These are phyloP conservation scores for Pycnomerus fuliginosus DNA, from an alignment of 2,888 invertebrate species.

Conservation along the genomic window DNA sequence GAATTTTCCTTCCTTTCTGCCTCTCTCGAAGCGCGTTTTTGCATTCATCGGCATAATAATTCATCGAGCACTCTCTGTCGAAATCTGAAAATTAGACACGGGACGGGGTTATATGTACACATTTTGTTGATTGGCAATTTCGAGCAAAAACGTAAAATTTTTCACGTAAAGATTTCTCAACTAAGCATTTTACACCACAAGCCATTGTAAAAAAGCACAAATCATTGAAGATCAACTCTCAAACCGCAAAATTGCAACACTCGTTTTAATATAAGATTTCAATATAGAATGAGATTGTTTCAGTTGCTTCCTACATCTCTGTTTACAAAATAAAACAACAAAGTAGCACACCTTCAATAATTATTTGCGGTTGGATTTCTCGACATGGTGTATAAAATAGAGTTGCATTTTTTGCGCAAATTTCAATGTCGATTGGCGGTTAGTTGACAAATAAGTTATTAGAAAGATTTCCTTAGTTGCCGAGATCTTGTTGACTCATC, in stretches of 20 bases:
- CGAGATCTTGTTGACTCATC: conserved; percentile 20
- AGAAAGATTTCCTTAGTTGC: conserved; percentile 13
- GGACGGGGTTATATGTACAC: conserved; percentile 1
- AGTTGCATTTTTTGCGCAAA: conserved; percentile 14
- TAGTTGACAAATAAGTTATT: conserved; percentile 18
- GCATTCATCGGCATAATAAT: conserved; percentile 8
- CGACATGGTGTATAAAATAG: conserved; percentile 18
- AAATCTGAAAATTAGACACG: conserved; percentile 6
- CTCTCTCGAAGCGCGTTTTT: not conserved
- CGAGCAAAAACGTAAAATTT: not conserved
- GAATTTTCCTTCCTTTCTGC: conserved; percentile 2
- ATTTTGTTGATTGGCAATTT: conserved; percentile 6
- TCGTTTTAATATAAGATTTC: conserved; percentile 14
- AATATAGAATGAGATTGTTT: conserved; percentile 13
- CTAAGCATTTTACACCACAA: conserved; percentile 10
- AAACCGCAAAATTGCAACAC: conserved; percentile 16
- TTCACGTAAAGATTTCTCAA: conserved; percentile 11
- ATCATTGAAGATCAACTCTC: conserved; percentile 13
- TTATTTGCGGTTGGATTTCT: conserved; percentile 22
- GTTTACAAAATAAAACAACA: conserved; percentile 11
- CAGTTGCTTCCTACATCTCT: conserved; percentile 14
- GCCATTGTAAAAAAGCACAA: conserved; percentile 7
- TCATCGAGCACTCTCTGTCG: conserved; percentile 4
- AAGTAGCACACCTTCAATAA: conserved; percentile 21
- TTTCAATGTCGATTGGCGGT: conserved; percentile 20